These are phyloP conservation scores for Drosophila prostipennis DNA, from an alignment of 2,888 invertebrate genomes.

Conservation along the genomic window DNA sequence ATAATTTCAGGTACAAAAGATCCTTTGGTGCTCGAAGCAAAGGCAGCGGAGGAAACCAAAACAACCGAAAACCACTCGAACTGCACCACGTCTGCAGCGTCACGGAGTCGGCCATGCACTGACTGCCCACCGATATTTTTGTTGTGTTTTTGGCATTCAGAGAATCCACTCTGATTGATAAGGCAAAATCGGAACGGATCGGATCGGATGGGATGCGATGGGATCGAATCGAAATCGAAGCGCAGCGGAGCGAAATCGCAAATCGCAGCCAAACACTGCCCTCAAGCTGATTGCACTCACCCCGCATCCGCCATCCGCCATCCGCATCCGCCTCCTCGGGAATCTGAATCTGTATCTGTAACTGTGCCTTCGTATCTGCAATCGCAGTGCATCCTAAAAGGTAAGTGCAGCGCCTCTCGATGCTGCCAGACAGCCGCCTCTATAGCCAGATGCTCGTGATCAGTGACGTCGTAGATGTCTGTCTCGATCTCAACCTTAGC, in stretches of 20 bases:
- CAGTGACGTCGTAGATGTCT: slow-evolving; percentile 46
- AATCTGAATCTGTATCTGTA: slow-evolving; percentile 15
- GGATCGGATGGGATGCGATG: slow-evolving; percentile 33
- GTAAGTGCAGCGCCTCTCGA: slow-evolving; percentile 52
- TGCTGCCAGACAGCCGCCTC: slow-evolving; percentile 57
- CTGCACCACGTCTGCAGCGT: slow-evolving; percentile 71
- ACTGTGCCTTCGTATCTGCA: slow-evolving; percentile 37
- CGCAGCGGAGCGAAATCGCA: slow-evolving; percentile 40
- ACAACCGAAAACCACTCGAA: slow-evolving; percentile 28
- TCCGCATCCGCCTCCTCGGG: slow-evolving; percentile 26
- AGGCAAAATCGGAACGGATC: slow-evolving; percentile 48
- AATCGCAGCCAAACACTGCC: slow-evolving; percentile 62
- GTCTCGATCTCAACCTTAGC: slow-evolving; percentile 28
- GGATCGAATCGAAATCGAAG: slow-evolving; percentile 58
- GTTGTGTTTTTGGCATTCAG: slow-evolving; percentile 71
- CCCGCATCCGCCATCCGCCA: slow-evolving; percentile 42
- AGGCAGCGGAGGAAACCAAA: not conserved
- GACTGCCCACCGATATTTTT: slow-evolving; percentile 51
- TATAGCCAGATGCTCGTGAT: slow-evolving; percentile 69
- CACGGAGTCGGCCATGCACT: slow-evolving; percentile 70
- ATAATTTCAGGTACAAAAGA: not conserved
- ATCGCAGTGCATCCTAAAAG: slow-evolving; percentile 64
- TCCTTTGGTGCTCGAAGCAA: not conserved
- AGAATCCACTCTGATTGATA: slow-evolving; percentile 67
- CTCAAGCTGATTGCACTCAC: slow-evolving; percentile 43